Evolutionary conservation across 2,888 invertebrate genomes (phyloP), one percentile per base, ranked within the genome.

Genomic region (Tetranychus truncatus): DNA sequence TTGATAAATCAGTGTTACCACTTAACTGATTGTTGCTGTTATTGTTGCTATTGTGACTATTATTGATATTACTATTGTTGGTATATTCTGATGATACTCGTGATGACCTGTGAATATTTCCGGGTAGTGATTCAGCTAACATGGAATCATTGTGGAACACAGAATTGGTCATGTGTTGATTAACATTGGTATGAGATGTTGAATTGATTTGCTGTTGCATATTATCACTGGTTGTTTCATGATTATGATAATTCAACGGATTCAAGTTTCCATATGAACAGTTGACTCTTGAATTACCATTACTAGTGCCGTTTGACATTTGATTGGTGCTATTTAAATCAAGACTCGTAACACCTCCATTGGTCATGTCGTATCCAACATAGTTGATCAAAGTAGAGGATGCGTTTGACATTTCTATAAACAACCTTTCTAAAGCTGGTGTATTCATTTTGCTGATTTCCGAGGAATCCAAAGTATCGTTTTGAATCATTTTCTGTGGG

Each of bases 351-450:
- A 55, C 9, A 55, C 15, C 6, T 15, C 55, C 55, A 55, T 55
- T 55, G 55, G 55, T 1, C 55, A 55, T 55, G 11, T 55, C 55
- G 15, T 15, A 55, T 9, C 55, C 55, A 46, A 46, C 46, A 46
- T 46, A 46, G 15, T 46, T 46, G 9, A 46, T 46, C 46, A 46
- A 15, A 15, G 46, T 46, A 2, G 55, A 15, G 9, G 69, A 69
- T 24, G 34, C 69, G 20, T 69, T 69, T 18, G 69, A 69, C 69
- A 69, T 69, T 69, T 69, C 69, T 18, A 24, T 69, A 11, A 69
- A 24, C 11, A 69, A 69, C 34, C 69, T 20, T 69, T 69, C 69
- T 11, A 69, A 21, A 11, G 34, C 69, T 21, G 69, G 69, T 69
- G 69, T 69, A 21, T 69, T 24, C 11, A 69, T 24, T 21, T 69